phyloP scores from a whole-genome alignment of 2,888 invertebrate genomes.

The Acheta domesticus region DNA sequence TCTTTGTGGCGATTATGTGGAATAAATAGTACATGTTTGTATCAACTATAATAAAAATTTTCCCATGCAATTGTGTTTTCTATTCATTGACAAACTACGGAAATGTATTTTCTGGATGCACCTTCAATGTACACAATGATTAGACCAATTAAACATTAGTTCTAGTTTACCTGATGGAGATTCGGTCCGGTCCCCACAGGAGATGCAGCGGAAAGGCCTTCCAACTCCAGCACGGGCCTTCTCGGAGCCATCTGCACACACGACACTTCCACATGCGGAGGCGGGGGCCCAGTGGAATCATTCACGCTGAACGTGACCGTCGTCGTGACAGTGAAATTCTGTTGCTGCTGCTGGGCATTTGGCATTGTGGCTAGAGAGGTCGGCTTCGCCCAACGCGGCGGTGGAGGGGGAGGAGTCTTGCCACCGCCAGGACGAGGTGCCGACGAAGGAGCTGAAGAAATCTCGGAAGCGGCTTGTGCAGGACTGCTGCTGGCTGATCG shows the following conservation, averaged over 20 bases:
- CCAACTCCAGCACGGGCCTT: neutral
- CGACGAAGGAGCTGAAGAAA: constrained; percentile 35
- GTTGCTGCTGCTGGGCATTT: constrained; percentile 47
- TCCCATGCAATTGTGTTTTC: too few relatives aligned
- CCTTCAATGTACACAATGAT: too few relatives aligned
- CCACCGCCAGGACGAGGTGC: constrained; percentile 26
- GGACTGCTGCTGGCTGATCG: constrained; percentile 37
- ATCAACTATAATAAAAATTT: too few relatives aligned
- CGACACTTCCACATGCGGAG: constrained; percentile 42
- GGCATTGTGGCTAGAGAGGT: constrained; percentile 29
- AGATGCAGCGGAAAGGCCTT: neutral
- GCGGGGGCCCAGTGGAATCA: constrained; percentile 47
- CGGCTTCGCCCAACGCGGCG: constrained; percentile 82
- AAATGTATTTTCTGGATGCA: too few relatives aligned
- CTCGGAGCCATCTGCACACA: constrained; percentile 37
- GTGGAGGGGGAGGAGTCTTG: constrained; percentile 76
- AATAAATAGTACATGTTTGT: too few relatives aligned
- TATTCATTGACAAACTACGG: too few relatives aligned
- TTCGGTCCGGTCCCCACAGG: neutral
- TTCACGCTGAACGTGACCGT: constrained; percentile 80
- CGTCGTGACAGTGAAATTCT: constrained; percentile 79
- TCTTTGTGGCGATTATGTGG: too few relatives aligned
- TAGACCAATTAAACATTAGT: too few relatives aligned
- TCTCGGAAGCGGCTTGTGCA: constrained; percentile 38
- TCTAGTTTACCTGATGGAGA: neutral